A percentile compares a stretch with the other conserved stretches of the same genome.
Evolutionary conservation across 2,888 invertebrate genomes (phyloP).

Genomic region (Amblyteles armatorius): DNA sequence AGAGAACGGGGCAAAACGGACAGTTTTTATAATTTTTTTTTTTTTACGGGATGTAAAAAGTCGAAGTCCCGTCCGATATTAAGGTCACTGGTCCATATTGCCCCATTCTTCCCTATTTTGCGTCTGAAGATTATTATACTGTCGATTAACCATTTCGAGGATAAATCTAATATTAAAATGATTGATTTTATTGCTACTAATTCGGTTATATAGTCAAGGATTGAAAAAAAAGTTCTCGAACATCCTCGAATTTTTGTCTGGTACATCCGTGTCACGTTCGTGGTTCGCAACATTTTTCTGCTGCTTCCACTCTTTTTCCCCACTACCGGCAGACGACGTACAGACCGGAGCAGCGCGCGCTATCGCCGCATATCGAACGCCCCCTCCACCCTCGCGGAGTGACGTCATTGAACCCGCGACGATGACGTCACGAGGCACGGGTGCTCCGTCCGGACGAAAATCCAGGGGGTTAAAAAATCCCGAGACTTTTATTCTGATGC

Average conservation of each 20-base stretch:
- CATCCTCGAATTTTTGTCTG: not conserved
- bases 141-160: no score
- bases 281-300: slow-evolving; percentile 33
- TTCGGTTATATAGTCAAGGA: not conserved
- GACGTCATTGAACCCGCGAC: slow-evolving; percentile 80
- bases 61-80: no score
- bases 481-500: not conserved
- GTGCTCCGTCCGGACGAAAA: slow-evolving; percentile 67
- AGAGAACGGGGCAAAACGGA: no score
- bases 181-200: not conserved
- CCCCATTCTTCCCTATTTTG: no score
- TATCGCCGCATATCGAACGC: slow-evolving; percentile 78
- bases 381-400: slow-evolving; percentile 69
- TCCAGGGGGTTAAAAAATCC: not conserved
- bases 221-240: not conserved
- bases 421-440: slow-evolving; percentile 79
- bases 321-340: slow-evolving; percentile 43
- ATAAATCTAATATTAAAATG: no score
- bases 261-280: slow-evolving; percentile 32
- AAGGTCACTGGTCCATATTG: no score
- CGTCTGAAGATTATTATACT: no score
- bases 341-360: slow-evolving; percentile 61
- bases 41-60: no score
- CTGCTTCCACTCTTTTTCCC: slow-evolving; percentile 28
- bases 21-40: no score